Evolutionary conservation across 2,113 vertebrate species (phyloP).

Genomic region (Microcebus tavaratra): DNA sequence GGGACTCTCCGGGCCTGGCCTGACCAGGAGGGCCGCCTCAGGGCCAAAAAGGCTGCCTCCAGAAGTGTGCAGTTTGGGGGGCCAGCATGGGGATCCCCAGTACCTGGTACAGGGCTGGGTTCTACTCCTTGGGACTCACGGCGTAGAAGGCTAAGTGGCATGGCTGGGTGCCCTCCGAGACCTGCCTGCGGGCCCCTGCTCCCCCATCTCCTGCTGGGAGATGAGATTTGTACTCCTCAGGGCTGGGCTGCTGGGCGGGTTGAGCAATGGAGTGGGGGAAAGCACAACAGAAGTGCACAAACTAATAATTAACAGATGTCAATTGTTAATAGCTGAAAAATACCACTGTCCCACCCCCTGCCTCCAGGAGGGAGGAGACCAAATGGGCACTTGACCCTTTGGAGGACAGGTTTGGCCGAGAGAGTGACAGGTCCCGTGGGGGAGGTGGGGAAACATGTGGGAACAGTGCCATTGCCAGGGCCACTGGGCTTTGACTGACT

Average conservation of each 20-base stretch:
- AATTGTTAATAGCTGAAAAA: slow-evolving; percentile 54
- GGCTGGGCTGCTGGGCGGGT: background rate
- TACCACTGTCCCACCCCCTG: background rate
- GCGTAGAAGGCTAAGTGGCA: background rate
- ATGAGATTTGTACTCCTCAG: background rate
- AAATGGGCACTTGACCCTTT: background rate
- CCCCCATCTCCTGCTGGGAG: background rate
- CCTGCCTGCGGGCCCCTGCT: background rate
- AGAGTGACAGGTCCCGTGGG: background rate
- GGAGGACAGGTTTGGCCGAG: background rate
- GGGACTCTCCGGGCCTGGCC: background rate
- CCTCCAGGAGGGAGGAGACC: background rate
- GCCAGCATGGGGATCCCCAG: too few relatives aligned
- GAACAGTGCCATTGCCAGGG: background rate
- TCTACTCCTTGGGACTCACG: background rate
- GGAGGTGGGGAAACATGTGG: background rate
- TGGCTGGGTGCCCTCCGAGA: too few relatives aligned
- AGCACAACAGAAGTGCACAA: slow-evolving; percentile 36
- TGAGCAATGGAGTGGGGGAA: slow-evolving; percentile 31
- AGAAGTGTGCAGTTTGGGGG: background rate
- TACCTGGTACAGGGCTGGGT: background rate
- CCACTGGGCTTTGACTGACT: background rate
- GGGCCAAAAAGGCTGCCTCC: background rate
- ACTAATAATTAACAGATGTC: slow-evolving; percentile 66
- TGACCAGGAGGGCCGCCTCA: background rate